Evolutionary conservation across 2,113 vertebrate species (phyloP), one percentile per base, ranked within the genome.

Genomic region (Acanthisitta chloris): DNA sequence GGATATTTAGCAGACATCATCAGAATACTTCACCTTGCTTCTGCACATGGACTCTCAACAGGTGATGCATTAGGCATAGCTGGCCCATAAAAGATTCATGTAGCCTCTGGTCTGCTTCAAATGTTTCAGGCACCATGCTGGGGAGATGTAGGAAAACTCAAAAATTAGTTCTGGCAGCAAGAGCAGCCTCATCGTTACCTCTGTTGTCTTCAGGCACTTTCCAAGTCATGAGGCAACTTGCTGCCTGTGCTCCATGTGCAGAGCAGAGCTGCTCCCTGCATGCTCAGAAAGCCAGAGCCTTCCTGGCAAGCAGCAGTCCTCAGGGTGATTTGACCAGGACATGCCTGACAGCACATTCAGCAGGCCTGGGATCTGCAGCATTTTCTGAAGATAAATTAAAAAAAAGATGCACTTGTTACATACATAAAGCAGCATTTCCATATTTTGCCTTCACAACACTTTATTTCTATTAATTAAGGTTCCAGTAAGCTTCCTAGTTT

Each of bases 211-310:
- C 49, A 73, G 45, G 6, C 8, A 14, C 14, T 54, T 88, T 73
- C 36, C 19, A 81, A 86, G 31, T 42, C 45, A 31, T 1, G 5
- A 65, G 20, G 33, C 36, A 12, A 2, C 14, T 58, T 0, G 0
- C 55, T 67, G 14, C 0, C 0, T 13, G 0, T 49, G 38, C 13
- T 52, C 67, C 45, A 18, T 1, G 4, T 34, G 20, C 42, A 21
- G 42, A 48, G 13, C 28, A 78, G 51, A 91, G 13, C 16, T 45
- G 3, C 7, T 70, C n/a, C 42, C 25, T 54, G 23, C 2, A 1
- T 10, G 5, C 42, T 61, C 28, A 38, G 67, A 58, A 69, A 70
- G 46, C 12, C 34, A 34, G 54, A 21, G 36, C 3, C 15, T 59
- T 14, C 31, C 25, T 20, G 33, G 20, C 38, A 74, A 55, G 49